Conservation (phyloP, 2,797 vertebrate species). For the Poeciliopsis gracilis region DNA sequence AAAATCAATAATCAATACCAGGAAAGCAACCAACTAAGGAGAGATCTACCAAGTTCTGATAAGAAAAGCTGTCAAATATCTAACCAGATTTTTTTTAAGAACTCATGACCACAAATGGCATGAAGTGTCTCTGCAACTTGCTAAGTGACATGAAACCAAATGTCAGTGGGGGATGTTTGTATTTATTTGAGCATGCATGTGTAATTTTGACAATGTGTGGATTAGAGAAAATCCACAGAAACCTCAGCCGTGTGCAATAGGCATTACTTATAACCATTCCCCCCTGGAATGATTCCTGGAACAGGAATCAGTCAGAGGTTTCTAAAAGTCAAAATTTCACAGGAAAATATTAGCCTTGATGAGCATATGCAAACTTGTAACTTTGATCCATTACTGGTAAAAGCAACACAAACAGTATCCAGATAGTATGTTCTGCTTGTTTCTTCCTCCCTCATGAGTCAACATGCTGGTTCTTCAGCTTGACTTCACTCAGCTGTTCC, state of each 20-base stretch:
- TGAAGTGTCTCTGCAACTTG: not conserved
- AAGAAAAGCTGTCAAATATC: not conserved
- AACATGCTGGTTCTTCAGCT: slow-evolving; percentile 34
- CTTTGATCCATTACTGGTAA: slow-evolving; percentile 10
- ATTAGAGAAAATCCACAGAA: not conserved
- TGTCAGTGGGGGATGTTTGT: not conserved
- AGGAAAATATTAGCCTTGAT: not conserved
- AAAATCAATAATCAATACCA: not conserved
- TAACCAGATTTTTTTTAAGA: not conserved
- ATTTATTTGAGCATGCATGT: not conserved
- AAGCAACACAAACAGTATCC: slow-evolving; percentile 50
- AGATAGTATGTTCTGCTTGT: slow-evolving; percentile 23
- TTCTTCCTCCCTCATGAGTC: slow-evolving; percentile 31
- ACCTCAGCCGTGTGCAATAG: not conserved
- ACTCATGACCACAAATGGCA: not conserved
- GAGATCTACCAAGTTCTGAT: not conserved
- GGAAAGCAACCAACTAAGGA: not conserved
- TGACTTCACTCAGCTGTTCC: slow-evolving; percentile 50
- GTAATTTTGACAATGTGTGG: not conserved
- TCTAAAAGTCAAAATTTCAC: not conserved
- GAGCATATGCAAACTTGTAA: not conserved
- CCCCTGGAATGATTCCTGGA: too few relatives aligned
- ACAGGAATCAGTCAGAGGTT: not conserved
- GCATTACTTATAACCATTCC: not conserved
- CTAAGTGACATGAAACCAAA: not conserved